Conservation (phyloP, 2,797 vertebrate species). For the Cygnus olor region DNA sequence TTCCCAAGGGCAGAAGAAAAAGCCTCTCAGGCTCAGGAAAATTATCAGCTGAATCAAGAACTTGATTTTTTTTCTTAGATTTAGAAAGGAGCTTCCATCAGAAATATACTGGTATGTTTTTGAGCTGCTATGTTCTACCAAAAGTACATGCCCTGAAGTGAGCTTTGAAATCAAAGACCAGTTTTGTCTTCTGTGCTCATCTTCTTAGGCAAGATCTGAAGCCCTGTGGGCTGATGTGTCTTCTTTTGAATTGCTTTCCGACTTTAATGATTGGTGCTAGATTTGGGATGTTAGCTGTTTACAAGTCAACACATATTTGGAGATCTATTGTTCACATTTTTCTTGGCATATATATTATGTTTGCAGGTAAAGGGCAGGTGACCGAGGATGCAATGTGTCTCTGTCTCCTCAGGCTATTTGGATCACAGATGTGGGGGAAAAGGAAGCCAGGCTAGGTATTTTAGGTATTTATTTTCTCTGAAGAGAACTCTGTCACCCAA, state of each 20-base stretch:
- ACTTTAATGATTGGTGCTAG: neutral
- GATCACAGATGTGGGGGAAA: neutral
- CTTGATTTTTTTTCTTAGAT: neutral
- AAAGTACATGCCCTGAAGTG: neutral
- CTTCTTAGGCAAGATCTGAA: neutral
- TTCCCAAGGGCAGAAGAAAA: neutral
- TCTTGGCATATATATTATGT: neutral
- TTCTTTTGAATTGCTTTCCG: neutral
- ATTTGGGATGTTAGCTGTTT: neutral
- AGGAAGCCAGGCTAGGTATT: neutral
- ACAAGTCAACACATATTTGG: neutral
- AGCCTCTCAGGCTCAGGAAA: neutral
- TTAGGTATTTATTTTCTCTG: neutral
- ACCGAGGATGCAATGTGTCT: neutral
- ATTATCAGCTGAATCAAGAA: neutral
- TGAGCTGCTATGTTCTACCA: neutral
- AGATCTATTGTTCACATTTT: neutral
- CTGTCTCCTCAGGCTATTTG: neutral
- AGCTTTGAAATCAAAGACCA: neutral
- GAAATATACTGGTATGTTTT: neutral
- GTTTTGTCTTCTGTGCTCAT: neutral
- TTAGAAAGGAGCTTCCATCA: neutral
- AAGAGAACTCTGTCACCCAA: neutral
- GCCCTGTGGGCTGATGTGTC: neutral
- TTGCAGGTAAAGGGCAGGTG: neutral